Evolutionary conservation across 2,888 invertebrate species (phyloP), one percentile per base, ranked within the genome.

Genomic region (Achlya flavicornis): DNA sequence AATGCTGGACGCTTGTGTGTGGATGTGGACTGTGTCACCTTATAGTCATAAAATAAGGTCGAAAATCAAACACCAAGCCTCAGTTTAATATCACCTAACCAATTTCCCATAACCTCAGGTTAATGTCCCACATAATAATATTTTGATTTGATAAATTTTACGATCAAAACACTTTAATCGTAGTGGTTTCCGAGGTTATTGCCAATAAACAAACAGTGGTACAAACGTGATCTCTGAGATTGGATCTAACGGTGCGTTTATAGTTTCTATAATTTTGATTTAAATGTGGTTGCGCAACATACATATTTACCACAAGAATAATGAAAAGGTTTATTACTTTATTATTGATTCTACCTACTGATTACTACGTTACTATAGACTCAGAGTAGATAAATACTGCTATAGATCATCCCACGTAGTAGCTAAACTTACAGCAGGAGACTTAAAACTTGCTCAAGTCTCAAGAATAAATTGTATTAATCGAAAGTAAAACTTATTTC

Each of bases 191-290:
- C 38, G 59, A 59, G 38, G 16, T 35, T 59, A 35, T 38, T 59
- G 59, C 38, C 26, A 38, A 38, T 59, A 59, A 38, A 59, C 38
- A 32, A 59, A 63, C 66, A 66, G 63, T 41, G 41, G 12, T 63
- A 64, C 48, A 65, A 63, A 65, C 65, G 63, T 61, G 64, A 61
- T 67, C 53, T 6, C n/a, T 41, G 58, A 46, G 60, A 69, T 69
- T 66, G 58, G 59, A 19, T 19, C 61, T 66, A 66, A 66, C 69
- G 65, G 69, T 57, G 57, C 32, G 41, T 48, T 16, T 61, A 53
- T 19, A 19, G 53, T 53, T 26, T 62, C 59, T 63, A 68, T 62
- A 59, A 63, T 63, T 66, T 64, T 65, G 48, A 48, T 53, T 53
- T 53, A 19, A 19, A 53, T 19, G 60, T 46, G 60, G 60, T 43